Evolutionary conservation across 2,888 invertebrate genomes (phyloP), one percentile per base, ranked within the genome.

Genomic region (Macrosiphum euphorbiae): DNA sequence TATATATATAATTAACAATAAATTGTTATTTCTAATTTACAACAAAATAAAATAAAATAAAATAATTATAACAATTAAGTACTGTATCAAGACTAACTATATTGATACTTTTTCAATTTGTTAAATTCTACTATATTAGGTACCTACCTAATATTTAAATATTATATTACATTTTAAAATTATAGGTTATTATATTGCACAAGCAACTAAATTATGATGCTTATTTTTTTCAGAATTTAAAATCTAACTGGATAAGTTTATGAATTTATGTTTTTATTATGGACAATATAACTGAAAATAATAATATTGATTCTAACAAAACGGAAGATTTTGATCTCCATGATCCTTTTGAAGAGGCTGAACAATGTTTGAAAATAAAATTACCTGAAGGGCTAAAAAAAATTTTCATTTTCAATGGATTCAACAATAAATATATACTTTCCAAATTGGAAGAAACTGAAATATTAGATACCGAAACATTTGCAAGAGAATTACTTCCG

Each of bases 351-450:
- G 28, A 61, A 61, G 61, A 61, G n/a, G 61, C 61, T 61, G n/a
- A 61, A 61, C 61, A 61, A 61, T 61, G 11, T 61, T 61, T n/a
- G 28, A n/a, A 61, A 10, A 61, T 61, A 61, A 61, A 61, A n/a
- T 61, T 61, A 61, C 10, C 28, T 61, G 61, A 28, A 61, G 61
- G 28, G n/a, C 61, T 61, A 61, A 61, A 61, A 61, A 28, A 13
- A 61, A 61, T 84, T 13, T 84, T 84, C 13, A 85, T 44, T 44
- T 24, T 47, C 28, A 86, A 86, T 28, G 28, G 47, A 47, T 86
- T n/a, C 28, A 47, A 47, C 47, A 86, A 86, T 86, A 86, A 86
- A 86, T 86, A 47, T 47, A 50, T 86, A n/a, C 47, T 86, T 47
- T 50, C 47, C 7, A 50, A 86, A 47, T 47, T 86, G 3, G 86